A percentile compares a stretch with the other conserved stretches of the same genome.
Evolutionary conservation across 2,113 vertebrate genomes (phyloP).

Genomic region (Solea senegalensis): DNA sequence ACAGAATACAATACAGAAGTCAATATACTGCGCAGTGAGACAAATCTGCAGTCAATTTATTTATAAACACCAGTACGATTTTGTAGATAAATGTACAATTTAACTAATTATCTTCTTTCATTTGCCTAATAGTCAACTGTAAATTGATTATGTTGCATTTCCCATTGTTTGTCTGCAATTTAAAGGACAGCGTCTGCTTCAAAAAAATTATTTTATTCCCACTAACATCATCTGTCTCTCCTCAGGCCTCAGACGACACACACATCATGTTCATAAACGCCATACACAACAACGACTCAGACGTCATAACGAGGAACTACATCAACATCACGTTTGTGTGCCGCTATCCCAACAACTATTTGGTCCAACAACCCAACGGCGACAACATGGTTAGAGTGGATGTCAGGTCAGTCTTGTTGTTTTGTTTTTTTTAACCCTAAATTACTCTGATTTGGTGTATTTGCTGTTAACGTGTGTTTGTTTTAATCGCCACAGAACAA

Average conservation of each 20-base stretch:
- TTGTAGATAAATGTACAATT: too few relatives aligned
- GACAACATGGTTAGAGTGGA: conserved; percentile 82
- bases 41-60: too few relatives aligned
- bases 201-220: not conserved
- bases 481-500: conserved; percentile 66
- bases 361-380: conserved; percentile 77
- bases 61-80: too few relatives aligned
- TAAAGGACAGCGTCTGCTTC: not conserved
- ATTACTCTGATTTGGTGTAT: not conserved
- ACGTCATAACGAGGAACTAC: conserved; percentile 80
- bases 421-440: not conserved
- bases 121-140: too few relatives aligned
- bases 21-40: too few relatives aligned
- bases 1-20: too few relatives aligned
- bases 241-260: conserved; percentile 76
- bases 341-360: conserved; percentile 82
- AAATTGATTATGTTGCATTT: too few relatives aligned
- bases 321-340: conserved; percentile 83
- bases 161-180: too few relatives aligned
- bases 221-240: conserved; percentile 1
- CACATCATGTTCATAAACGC: conserved; percentile 83
- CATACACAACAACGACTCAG: conserved; percentile 80
- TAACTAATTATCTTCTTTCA: too few relatives aligned
- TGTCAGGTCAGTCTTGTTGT: conserved; percentile 59
- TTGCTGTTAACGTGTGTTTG: not conserved